Percentiles rank a stretch among this genome's conserved stretches.
Evolutionary conservation across 2,113 vertebrate genomes (phyloP).

Genomic region (Chamaetylas fuelleborni): DNA sequence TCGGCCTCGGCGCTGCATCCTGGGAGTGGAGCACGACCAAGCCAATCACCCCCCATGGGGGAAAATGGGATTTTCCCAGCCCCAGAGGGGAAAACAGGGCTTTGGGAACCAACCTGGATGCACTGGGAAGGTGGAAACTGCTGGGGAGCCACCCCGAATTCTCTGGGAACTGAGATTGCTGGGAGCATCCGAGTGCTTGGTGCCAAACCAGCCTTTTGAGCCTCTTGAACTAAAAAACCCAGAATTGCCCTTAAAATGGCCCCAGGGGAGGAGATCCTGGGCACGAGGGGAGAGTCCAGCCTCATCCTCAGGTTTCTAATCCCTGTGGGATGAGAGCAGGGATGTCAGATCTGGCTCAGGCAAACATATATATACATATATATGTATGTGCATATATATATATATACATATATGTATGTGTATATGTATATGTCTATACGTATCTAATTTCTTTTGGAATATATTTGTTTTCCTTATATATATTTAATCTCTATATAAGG

Average conservation of each 20-base stretch:
- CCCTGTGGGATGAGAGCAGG: not conserved
- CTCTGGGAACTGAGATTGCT: not conserved
- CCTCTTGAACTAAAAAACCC: not conserved
- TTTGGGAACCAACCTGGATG: fast-evolving
- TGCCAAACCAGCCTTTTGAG: not conserved
- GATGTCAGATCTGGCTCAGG: fast-evolving
- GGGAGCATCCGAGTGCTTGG: not conserved
- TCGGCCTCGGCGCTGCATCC: fast-evolving
- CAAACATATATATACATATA: not conserved
- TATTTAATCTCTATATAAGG: not conserved
- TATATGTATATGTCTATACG: not conserved
- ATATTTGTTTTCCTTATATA: too few relatives aligned
- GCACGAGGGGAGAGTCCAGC: not conserved
- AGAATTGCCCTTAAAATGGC: not conserved
- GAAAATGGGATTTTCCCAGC: not conserved
- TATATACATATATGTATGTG: not conserved
- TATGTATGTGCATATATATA: too few relatives aligned
- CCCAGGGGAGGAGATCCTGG: not conserved
- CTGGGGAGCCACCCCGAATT: not conserved
- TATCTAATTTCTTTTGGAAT: not conserved
- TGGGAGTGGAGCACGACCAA: fast-evolving
- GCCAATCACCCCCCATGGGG: fast-evolving
- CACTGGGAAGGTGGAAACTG: not conserved
- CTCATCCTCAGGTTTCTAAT: not conserved
- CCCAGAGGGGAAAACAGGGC: not conserved